phyloP scores from a whole-genome alignment of 2,797 vertebrate genomes.

The Melanotaenia trifasciata region DNA sequence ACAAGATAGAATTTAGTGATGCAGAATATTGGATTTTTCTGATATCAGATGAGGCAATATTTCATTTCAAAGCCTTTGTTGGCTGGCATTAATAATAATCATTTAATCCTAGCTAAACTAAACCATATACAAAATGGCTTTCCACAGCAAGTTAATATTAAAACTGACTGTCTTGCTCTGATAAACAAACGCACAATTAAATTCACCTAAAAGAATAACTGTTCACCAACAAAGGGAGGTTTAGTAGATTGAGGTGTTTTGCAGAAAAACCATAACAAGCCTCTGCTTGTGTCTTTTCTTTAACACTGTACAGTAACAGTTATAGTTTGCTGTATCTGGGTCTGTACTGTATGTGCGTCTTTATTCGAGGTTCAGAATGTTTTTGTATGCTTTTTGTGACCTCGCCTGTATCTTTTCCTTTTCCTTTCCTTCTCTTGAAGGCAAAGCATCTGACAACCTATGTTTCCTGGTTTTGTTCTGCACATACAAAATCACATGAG shows the following conservation, averaged over 20 bases:
- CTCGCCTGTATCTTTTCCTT: constrained; percentile 45
- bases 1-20: not conserved
- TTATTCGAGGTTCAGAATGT: not conserved
- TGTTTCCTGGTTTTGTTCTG: constrained; percentile 82
- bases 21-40: not conserved
- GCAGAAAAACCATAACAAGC: not conserved
- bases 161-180: not conserved
- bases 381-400: constrained; percentile 7
- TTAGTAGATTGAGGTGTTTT: not conserved
- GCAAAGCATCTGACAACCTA: constrained; percentile 36
- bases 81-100: not conserved
- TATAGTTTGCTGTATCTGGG: not conserved
- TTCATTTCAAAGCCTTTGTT: not conserved
- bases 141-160: not conserved
- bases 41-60: not conserved
- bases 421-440: constrained; percentile 40
- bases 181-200: not conserved
- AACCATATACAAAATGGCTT: not conserved
- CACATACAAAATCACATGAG: constrained; percentile 62
- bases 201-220: not conserved
- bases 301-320: not conserved
- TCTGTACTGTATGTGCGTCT: not conserved
- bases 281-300: not conserved
- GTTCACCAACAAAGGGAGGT: not conserved
- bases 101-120: not conserved